Conservation (phyloP, 2,797 vertebrate species). For the Cercopithecus petaurista region DNA sequence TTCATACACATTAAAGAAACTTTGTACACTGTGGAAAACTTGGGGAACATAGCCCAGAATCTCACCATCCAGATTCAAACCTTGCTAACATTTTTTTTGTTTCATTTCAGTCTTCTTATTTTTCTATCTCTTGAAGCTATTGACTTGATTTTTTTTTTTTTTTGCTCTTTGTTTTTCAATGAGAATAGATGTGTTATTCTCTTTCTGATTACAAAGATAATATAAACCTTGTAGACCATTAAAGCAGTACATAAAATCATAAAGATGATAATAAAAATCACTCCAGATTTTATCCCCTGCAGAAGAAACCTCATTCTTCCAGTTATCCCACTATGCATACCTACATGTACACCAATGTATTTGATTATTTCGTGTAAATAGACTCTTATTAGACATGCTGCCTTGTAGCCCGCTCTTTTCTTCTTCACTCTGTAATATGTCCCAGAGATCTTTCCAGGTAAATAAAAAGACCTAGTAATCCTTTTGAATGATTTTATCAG, state of each 20-base stretch:
- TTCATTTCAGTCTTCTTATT: constrained; percentile 8
- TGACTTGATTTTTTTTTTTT: not conserved
- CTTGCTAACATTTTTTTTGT: not conserved
- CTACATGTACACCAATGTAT: fast-evolving
- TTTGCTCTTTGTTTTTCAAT: not conserved
- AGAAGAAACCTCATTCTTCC: not conserved
- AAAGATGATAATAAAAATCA: not conserved
- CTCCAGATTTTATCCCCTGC: not conserved
- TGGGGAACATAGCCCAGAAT: not conserved
- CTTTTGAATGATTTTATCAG: not conserved
- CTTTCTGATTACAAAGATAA: not conserved
- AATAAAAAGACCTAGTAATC: not conserved
- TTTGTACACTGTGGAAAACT: not conserved
- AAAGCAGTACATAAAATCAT: not conserved
- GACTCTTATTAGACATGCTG: not conserved
- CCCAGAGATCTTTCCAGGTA: not conserved
- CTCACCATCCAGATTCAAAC: not conserved
- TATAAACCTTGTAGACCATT: not conserved
- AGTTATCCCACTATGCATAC: not conserved
- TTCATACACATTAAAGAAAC: constrained; percentile 6
- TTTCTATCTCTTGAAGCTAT: not conserved
- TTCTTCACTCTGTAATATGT: not conserved
- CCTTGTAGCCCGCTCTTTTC: not conserved
- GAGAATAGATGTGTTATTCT: not conserved
- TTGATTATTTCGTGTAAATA: not conserved